These are phyloP conservation scores for Craseonycteris thonglongyai DNA, from an alignment of 2,113 vertebrate species.

Conservation along the genomic window DNA sequence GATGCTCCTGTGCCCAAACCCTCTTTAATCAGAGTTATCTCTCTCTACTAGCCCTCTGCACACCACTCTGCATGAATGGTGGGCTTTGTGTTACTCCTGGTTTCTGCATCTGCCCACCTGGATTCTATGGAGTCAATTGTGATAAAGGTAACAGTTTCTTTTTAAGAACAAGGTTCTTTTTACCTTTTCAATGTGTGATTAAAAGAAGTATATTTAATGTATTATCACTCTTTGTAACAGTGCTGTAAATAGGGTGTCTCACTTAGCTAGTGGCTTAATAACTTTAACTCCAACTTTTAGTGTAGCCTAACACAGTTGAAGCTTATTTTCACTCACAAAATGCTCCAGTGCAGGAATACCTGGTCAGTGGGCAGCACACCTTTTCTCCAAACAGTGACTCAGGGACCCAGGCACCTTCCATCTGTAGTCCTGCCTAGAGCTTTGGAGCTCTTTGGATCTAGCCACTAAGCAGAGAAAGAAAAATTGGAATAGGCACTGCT, in stretches of 20 bases:
- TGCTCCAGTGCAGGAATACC: background rate
- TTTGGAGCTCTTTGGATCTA: background rate
- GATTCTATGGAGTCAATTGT: conserved; percentile 88
- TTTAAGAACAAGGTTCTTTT: background rate
- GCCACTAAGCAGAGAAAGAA: background rate
- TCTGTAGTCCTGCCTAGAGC: background rate
- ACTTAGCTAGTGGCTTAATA: background rate
- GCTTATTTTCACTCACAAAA: background rate
- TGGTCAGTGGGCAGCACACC: background rate
- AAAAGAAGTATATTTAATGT: background rate
- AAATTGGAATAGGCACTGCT: background rate
- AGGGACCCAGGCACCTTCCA: background rate
- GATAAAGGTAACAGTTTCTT: conserved; percentile 85
- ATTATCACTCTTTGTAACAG: background rate
- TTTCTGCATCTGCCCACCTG: conserved; percentile 89
- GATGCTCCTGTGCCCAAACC: background rate
- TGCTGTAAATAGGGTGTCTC: background rate
- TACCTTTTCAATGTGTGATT: background rate
- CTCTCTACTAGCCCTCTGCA: conserved; percentile 81
- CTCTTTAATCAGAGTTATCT: conserved; percentile 7
- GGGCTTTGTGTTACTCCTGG: conserved; percentile 89
- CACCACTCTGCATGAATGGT: conserved; percentile 86
- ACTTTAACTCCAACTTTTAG: background rate
- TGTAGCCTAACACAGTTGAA: background rate
- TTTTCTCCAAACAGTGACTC: background rate